These are phyloP conservation scores for Apoderus coryli DNA, from an alignment of 2,888 invertebrate species.

Conservation along the genomic window DNA sequence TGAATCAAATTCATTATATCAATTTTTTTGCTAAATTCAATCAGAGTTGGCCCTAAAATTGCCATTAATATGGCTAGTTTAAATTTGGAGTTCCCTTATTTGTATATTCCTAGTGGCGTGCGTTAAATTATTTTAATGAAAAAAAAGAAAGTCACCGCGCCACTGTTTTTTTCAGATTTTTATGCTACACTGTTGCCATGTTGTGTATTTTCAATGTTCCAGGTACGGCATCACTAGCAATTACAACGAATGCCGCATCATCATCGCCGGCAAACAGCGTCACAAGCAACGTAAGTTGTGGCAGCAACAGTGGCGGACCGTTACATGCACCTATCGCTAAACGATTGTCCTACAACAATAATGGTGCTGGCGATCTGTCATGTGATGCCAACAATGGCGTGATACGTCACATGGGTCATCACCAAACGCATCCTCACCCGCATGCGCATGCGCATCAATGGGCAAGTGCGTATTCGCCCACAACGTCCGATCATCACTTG, in stretches of 20 bases:
- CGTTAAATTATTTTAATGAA: no score
- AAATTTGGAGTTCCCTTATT: no score
- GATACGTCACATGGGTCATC: slow-evolving; percentile 63
- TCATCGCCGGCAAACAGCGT: slow-evolving; percentile 44
- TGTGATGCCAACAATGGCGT: slow-evolving; percentile 44
- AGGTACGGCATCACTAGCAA: slow-evolving; percentile 35
- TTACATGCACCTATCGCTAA: slow-evolving; percentile 88
- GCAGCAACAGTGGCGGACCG: slow-evolving; percentile 59
- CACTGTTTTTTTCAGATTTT: no score
- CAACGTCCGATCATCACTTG: slow-evolving; percentile 41
- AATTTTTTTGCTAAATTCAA: no score
- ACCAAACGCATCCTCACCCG: no score
- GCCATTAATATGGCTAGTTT: no score
- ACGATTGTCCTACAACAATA: slow-evolving; percentile 42
- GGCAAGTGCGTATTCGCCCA: slow-evolving; percentile 62
- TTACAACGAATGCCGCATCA: slow-evolving; percentile 54
- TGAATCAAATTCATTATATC: no score
- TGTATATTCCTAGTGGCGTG: no score
- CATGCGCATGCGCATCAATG: slow-evolving; percentile 54
- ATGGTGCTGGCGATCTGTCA: slow-evolving; percentile 38
- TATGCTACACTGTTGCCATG: no score
- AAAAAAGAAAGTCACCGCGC: no score
- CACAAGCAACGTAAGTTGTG: slow-evolving; percentile 45
- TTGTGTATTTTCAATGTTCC: no score
- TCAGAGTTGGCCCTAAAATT: no score